Evolutionary conservation across 1,140 invertebrate genomes (phyloP), one percentile per base, ranked within the genome.

Genomic region (Aphelinus atriplicis): DNA sequence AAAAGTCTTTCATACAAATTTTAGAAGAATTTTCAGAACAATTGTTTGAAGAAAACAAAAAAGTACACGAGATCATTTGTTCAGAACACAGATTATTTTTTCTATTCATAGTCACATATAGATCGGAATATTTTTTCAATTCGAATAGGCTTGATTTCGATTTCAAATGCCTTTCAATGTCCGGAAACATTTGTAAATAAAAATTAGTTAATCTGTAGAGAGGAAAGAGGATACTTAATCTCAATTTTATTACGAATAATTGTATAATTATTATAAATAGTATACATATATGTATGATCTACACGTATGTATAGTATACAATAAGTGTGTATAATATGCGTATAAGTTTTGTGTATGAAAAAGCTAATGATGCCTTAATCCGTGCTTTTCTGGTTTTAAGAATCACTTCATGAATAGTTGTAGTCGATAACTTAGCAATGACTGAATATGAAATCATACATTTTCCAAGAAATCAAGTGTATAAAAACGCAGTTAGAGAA

Each of bases 231-330:
- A 71, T 71, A 71, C 58, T 53, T 69, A 69, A 69, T 60, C 58
- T 71, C 69, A 42, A 71, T 71, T 71, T 71, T 62, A 71, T 62
- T 71, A 62, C 48, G 60, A 71, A 43, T 62, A 63, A 65, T 50
- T 45, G 50, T 71, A 10, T 71, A 62, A 71, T 71, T 71, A 62
- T 53, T 62, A 71, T 62, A 71, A 62, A 62, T 55, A 71, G 62
- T 53, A 62, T 62, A 62, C 43, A 62, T 60, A 62, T 71, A 55
- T 58, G 56, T 68, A 68, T 68, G 58, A 47, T 62, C 58, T 61
- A 47, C 58, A 62, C n/a, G 69, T 71, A 62, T 71, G 69, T 71
- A 71, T 71, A 71, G 57, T 61, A 70, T 70, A 61, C 68, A 45
- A 50, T 7, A 56, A 10, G 1, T 45, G 56, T 48, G 66, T 45